Evolutionary conservation across 1,140 invertebrate genomes (phyloP).

Genomic region (Cotesia typhae): DNA sequence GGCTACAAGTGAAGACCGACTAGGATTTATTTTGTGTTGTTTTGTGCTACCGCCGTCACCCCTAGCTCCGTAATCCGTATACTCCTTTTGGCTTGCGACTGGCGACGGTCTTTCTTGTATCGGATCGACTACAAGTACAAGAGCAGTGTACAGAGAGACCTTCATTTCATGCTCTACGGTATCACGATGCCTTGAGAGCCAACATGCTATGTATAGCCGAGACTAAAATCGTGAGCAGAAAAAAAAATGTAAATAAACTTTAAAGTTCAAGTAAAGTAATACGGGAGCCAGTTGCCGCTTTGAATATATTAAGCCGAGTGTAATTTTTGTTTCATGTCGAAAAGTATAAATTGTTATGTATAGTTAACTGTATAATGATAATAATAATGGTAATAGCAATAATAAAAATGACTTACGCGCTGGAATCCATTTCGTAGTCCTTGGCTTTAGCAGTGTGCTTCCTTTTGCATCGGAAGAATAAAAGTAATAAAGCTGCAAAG

Average conservation of each 20-base stretch:
- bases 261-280: conserved; percentile 17
- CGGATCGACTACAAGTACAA: not conserved
- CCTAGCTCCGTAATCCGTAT: too few species aligned
- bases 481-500: conserved; percentile 77
- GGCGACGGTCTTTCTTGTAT: conserved; percentile 27
- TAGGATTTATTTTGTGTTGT: not conserved
- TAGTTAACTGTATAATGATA: not conserved
- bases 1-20: not conserved
- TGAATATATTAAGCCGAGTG: conserved; percentile 29
- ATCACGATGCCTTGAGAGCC: conserved; percentile 40
- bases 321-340: conserved; percentile 7
- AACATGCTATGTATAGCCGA: conserved; percentile 28
- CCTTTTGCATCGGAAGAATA: conserved; percentile 87
- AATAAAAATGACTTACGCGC: conserved; percentile 63
- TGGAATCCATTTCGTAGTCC: conserved; percentile 88
- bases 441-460: conserved; percentile 87
- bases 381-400: too few species aligned
- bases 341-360: conserved; percentile 6
- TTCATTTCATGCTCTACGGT: conserved; percentile 55
- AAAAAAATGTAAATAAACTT: conserved; percentile 29
- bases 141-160: conserved; percentile 40
- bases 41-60: not conserved
- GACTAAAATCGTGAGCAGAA: conserved; percentile 21
- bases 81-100: conserved; percentile 23
- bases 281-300: conserved; percentile 27